Evolutionary conservation across 2,113 vertebrate species (phyloP), one percentile per base, ranked within the genome.

Genomic region (Ciconia stormi): DNA sequence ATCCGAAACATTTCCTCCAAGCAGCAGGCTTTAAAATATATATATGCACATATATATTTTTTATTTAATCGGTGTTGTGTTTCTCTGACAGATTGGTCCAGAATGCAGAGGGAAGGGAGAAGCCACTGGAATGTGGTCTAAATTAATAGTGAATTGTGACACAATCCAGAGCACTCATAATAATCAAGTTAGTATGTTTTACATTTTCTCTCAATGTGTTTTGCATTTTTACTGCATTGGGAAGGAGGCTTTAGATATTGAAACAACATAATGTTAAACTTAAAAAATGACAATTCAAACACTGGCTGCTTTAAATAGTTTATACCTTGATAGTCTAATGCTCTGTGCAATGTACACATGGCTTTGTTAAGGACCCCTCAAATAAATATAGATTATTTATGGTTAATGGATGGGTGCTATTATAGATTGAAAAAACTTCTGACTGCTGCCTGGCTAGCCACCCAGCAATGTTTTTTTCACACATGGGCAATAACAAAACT

Each of bases 111-210:
- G 96, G 91, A 97, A 93, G 87, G 88, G 93, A 97, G 96, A 97
- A 97, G 96, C 96, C 96, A 96, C 91, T 94, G 95, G 97, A 98
- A 98, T 98, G 97, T 94, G 88, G 87, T 95, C 94, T 96, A 97
- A 97, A 97, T 97, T 97, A 97, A 97, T 92, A 96, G 94, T 94
- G 96, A 97, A 97, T 97, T 94, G 94, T 96, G 97, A 98, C 96
- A 96, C 76, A 96, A 96, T 96, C 97, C 97, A 98, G 97, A 98
- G 91, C 91, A 79, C 95, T 91, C 93, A 34, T 95, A 97, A 96
- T 97, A 97, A 97, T 97, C 96, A 96, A 94, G 96, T 95, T 95
- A 95, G 96, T 95, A 96, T 98, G 97, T 97, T 97, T 97, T 97
- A 92, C 81, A 95, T 97, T 98, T 97, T 97, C 94, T 87, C 72